Base-by-base conservation (phyloP, 2,113 vertebrate genomes). In the Trinectes maculatus region DNA sequence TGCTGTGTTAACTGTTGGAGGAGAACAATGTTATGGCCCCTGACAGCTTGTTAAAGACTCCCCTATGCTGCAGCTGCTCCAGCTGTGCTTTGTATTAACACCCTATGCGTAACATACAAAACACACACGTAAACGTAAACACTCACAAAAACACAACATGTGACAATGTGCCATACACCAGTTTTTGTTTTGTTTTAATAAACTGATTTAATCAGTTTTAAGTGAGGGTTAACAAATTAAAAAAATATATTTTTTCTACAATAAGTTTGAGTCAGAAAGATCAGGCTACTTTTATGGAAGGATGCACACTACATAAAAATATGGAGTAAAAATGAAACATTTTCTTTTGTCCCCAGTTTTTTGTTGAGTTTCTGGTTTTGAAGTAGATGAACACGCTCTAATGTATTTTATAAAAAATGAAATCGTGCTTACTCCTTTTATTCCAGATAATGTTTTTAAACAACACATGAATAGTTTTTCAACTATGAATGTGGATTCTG, bases 21-120 rank as follows among this genome's bases (percentile, higher is more conserved):
- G 52, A 81, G 79, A 83, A 83, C 74, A 79, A 77, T 84, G 80
- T 88, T 79, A 56, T 76, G 58, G 77, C 73, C 85, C 77, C 64
- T 90, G 90, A 90, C 89, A 88, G 87, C 87, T 90, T 90, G 89
- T 90, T 91, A 91, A 89, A 86, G 84, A 78, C 82, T 81, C 69
- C 67, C 54, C 52, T 51, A 58, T 83, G 74, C 76, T 85, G 70
- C 59, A 54, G 58, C 74, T 63, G 78, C 59, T 79, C 78, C 63
- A 64, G 19, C 79, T 64, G 47, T 61, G 74, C 37, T 62, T 63
- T 80, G 60, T 62, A 34, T 83, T 77, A 63, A 58, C 64, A 48
- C 65, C 29, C 16, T 31, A 26, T 64, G 66, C 40, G 21, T 21
- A 21, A 12, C 18, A 56, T 36, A 71, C 64, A 60, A 64, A 55